Percentiles rank a stretch among this genome's conserved stretches.
Evolutionary conservation across 2,797 vertebrate species (phyloP).

Genomic region (Otolemur crassicaudatus): DNA sequence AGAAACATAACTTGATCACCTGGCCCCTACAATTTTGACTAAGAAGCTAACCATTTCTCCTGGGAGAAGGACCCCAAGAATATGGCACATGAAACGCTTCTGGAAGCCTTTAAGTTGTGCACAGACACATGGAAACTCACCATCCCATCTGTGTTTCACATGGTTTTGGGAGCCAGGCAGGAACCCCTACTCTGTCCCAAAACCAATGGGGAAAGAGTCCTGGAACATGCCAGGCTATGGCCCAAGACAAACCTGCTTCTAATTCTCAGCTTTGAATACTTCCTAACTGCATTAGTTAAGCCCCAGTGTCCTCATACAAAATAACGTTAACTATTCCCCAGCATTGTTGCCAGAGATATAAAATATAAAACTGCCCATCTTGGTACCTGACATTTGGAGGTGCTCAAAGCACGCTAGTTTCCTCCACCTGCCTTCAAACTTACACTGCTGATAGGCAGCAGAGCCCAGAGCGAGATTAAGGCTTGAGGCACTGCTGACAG

Average conservation of each 20-base stretch:
- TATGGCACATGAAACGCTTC: accelerated
- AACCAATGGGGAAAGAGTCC: constrained; percentile 35
- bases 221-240: not conserved
- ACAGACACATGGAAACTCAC: not conserved
- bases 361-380: not conserved
- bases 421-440: not conserved
- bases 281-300: not conserved
- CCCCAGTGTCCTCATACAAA: not conserved
- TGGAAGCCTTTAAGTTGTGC: not conserved
- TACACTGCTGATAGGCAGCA: not conserved
- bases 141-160: not conserved
- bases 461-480: not conserved
- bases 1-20: not conserved
- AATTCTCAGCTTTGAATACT: constrained; percentile 33
- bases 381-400: not conserved
- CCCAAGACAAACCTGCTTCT: not conserved
- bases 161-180: not conserved
- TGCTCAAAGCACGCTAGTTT: not conserved
- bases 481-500: not conserved
- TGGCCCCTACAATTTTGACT: constrained; percentile 25
- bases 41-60: not conserved
- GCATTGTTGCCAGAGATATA: not conserved
- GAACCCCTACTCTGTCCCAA: not conserved
- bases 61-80: not conserved
- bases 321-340: not conserved